These are phyloP conservation scores for Drosophila nr. perissopoda DNA, from an alignment of 2,888 invertebrate species.

Conservation along the genomic window DNA sequence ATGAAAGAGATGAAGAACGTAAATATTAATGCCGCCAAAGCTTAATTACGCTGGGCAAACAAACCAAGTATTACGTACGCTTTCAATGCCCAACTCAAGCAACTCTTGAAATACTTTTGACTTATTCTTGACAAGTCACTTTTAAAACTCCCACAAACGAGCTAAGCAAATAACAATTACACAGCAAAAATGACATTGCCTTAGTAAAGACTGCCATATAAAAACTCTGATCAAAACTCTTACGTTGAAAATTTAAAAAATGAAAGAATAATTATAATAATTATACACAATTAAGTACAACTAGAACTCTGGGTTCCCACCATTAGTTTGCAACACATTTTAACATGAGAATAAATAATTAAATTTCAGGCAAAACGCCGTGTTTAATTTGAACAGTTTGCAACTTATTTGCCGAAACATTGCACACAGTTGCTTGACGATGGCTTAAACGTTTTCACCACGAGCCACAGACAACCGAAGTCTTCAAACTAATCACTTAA, in stretches of 20 bases:
- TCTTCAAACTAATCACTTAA: not conserved
- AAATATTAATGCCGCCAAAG: not conserved
- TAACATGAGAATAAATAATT: not conserved
- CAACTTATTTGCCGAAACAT: not conserved
- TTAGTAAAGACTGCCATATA: not conserved
- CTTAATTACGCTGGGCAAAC: slow-evolving; percentile 8
- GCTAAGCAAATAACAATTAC: not conserved
- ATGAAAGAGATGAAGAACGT: not conserved
- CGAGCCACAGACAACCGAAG: not conserved
- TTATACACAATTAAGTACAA: not conserved
- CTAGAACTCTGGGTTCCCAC: not conserved
- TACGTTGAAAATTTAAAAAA: not conserved
- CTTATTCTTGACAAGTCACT: not conserved
- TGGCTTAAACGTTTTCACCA: not conserved
- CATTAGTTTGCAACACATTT: not conserved
- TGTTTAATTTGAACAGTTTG: not conserved
- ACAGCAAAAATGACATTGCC: not conserved
- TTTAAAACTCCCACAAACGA: not conserved
- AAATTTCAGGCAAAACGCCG: not conserved
- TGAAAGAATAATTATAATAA: not conserved
- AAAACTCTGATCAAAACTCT: not conserved
- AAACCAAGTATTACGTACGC: not conserved
- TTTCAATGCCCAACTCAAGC: not conserved
- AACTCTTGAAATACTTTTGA: not conserved
- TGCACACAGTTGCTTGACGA: not conserved